Conservation (phyloP, 2,113 vertebrate species). For the Turdus rufiventris region DNA sequence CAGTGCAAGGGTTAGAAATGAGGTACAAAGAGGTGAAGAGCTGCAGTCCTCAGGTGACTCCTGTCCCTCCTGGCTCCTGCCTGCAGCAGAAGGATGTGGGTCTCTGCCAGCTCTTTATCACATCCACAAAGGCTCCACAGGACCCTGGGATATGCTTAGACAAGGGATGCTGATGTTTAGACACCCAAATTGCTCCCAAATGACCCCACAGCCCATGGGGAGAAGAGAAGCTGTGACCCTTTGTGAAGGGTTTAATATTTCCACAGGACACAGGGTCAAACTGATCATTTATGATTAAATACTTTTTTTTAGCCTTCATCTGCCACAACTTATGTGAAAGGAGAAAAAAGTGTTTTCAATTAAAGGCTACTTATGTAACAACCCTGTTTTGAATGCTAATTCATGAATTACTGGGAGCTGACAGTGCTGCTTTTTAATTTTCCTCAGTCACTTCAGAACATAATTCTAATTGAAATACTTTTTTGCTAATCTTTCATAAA, state of each 20-base stretch:
- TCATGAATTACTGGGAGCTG: constrained; percentile 13
- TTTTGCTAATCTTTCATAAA: constrained; percentile 2
- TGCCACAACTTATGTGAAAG: background rate
- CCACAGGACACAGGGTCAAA: background rate
- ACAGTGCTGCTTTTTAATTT: constrained; percentile 10
- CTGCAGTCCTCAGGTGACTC: background rate
- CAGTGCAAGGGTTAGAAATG: background rate
- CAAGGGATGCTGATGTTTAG: accelerated
- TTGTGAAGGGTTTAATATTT: background rate
- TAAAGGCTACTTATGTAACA: constrained; percentile 41
- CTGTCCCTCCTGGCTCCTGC: background rate
- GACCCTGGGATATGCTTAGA: background rate
- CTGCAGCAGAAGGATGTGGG: background rate
- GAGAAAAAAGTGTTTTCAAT: constrained; percentile 41
- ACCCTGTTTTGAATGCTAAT: constrained; percentile 53
- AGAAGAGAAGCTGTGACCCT: background rate
- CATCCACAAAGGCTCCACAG: accelerated
- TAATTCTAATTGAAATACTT: background rate
- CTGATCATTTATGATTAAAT: background rate
- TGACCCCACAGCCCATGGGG: background rate
- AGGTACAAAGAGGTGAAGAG: background rate
- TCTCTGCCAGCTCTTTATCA: background rate
- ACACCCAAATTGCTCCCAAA: background rate
- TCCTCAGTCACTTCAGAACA: background rate
- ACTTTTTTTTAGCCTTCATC: background rate